Evolutionary conservation across 2,797 vertebrate species (phyloP), one percentile per base, ranked within the genome.

Genomic region (Smutsia gigantea): DNA sequence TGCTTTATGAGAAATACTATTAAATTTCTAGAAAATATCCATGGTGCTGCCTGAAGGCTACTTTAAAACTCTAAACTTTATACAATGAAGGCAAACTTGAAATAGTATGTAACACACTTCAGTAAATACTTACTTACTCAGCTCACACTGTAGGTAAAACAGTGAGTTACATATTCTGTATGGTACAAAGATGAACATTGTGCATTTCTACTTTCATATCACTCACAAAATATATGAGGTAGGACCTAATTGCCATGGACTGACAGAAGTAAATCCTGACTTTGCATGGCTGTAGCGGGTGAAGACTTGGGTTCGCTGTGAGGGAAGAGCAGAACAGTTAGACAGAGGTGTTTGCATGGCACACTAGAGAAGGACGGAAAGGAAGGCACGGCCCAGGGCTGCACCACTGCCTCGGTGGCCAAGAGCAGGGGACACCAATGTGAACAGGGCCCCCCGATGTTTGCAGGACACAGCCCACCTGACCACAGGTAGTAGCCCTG

Each of bases 1-100:
- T 77, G 51, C n/a, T 89, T 78, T 75, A 21, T 34, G 89, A 85
- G 74, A 93, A 97, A 89, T 87, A 74, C 46, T 53, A 71, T 51
- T 94, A 90, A 72, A 78, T 92, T 83, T 89, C 57, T 66, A 90
- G 63, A 68, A 94, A 89, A 83, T 11, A 94, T 8, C 68, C 7
- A 51, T 34, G 31, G 14, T n/a, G 7, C 7, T 81, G 23, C 37
- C 15, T 39, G n/a, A 59, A 34, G 68, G 27, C 46, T 69, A 71
- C 57, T 79, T 63, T 34, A 10, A 87, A 93, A 89, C 42, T 83
- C 63, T 57, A 91, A 90, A 85, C 63, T 72, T 19, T 46, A 92
- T 39, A 57, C 29, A 79, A 79, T 14, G 59, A 72, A 88, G 72
- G 91, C 23, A 86, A 90, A 93, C 10, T 59, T 63, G 13, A 69